Percentiles rank a stretch among this genome's conserved stretches.
Evolutionary conservation across 2,888 invertebrate species (phyloP).

Genomic region (Trissolcus brochymenae): DNA sequence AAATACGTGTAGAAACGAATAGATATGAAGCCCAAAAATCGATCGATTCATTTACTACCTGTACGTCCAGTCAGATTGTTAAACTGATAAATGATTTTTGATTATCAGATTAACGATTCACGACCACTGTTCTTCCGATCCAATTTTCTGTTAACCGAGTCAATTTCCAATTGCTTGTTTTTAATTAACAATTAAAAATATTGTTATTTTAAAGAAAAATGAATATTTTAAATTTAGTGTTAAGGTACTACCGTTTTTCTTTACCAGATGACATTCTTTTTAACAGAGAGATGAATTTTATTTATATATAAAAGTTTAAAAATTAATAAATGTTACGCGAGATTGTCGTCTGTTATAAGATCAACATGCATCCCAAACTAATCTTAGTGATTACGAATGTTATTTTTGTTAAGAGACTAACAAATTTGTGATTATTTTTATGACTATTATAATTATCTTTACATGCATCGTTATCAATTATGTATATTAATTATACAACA

Average conservation of each 20-base stretch:
- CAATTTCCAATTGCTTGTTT: conserved; percentile 38
- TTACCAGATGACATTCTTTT: conserved; percentile 36
- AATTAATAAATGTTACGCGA: conserved; percentile 56
- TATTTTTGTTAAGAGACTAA: conserved; percentile 67
- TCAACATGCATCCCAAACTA: conserved; percentile 60
- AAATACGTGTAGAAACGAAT: conserved; percentile 69
- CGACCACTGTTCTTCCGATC: conserved; percentile 22
- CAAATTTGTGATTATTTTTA: conserved; percentile 64
- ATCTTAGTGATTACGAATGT: conserved; percentile 63
- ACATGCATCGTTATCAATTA: conserved; percentile 63
- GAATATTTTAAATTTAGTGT: no score
- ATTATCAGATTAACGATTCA: conserved; percentile 16
- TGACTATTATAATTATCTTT: conserved; percentile 53
- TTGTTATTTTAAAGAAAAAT: conserved; percentile 11
- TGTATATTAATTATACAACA: conserved; percentile 66
- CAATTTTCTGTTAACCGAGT: conserved; percentile 30
- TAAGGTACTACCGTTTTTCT: not conserved
- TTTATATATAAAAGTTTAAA: conserved; percentile 61
- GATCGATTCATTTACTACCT: conserved; percentile 31
- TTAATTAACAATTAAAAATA: conserved; percentile 10
- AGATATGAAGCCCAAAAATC: conserved; percentile 56
- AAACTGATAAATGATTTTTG: conserved; percentile 13
- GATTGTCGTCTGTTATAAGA: conserved; percentile 53
- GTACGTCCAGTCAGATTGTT: not conserved
- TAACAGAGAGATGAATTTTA: conserved; percentile 52